phyloP scores from a whole-genome alignment of 2,797 vertebrate genomes.

The Anguilla megastoma region DNA sequence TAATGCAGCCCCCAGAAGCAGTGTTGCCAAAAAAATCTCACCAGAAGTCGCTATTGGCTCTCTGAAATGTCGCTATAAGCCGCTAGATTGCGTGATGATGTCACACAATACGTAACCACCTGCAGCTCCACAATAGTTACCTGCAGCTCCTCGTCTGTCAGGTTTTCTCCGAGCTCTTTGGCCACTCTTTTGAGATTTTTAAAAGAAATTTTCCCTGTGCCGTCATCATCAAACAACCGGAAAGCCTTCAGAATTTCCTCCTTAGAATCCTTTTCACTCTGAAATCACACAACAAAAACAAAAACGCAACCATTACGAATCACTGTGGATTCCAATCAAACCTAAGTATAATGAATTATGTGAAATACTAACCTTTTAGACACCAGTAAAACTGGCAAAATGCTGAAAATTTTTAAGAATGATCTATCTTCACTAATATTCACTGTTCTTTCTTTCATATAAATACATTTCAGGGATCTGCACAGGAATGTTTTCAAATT shows the following conservation, averaged over 20 bases:
- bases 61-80: too few relatives aligned
- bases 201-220: conserved; percentile 90
- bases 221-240: conserved; percentile 89
- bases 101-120: too few relatives aligned
- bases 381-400: too few relatives aligned
- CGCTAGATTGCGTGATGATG: too few relatives aligned
- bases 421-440: too few relatives aligned
- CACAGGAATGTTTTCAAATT: too few relatives aligned
- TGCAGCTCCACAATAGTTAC: conserved; percentile 58
- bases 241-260: conserved; percentile 96
- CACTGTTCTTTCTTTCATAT: too few relatives aligned
- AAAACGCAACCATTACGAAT: conserved; percentile 18
- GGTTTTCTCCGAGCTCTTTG: conserved; percentile 90
- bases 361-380: background rate
- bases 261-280: conserved; percentile 90
- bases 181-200: conserved; percentile 91
- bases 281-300: conserved; percentile 20
- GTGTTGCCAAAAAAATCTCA: too few relatives aligned
- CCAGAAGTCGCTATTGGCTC: too few relatives aligned
- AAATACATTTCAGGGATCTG: too few relatives aligned
- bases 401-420: too few relatives aligned
- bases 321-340: background rate
- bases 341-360: background rate
- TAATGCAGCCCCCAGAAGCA: too few relatives aligned
- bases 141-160: conserved; percentile 92